These are phyloP conservation scores for Lycaon pictus DNA, from an alignment of 2,113 vertebrate species.

Conservation along the genomic window DNA sequence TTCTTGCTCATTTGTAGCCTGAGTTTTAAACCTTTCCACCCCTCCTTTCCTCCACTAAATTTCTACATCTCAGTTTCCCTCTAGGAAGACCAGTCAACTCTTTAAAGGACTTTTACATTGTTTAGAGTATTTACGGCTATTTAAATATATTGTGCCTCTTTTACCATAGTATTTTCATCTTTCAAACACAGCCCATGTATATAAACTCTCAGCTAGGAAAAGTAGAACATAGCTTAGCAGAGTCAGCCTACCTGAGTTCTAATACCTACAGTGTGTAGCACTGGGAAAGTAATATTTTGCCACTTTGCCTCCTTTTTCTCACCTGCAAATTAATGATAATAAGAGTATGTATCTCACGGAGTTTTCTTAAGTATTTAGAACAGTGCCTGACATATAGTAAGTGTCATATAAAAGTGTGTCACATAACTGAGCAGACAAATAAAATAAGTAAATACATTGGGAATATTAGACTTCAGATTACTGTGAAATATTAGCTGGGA, in stretches of 20 bases:
- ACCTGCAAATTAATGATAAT: neutral
- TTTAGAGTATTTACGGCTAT: neutral
- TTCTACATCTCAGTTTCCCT: neutral
- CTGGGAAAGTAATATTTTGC: neutral
- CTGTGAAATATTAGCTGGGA: neutral
- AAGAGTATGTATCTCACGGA: neutral
- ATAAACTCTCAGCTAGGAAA: neutral
- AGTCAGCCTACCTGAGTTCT: neutral
- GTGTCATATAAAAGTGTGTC: neutral
- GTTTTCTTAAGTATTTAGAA: conserved; percentile 13
- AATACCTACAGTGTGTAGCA: neutral
- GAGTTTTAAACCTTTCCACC: neutral
- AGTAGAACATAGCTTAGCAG: neutral
- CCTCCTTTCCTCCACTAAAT: neutral
- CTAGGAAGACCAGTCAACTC: neutral
- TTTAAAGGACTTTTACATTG: neutral
- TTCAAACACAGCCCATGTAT: neutral
- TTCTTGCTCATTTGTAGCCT: neutral
- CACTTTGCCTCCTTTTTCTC: neutral
- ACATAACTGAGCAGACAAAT: neutral
- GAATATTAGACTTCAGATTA: neutral
- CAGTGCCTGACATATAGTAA: neutral
- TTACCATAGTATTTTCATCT: neutral
- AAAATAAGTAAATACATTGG: neutral
- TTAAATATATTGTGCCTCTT: neutral